These are phyloP conservation scores for Gerris buenoi DNA, from an alignment of 1,140 invertebrate species.

Conservation along the genomic window DNA sequence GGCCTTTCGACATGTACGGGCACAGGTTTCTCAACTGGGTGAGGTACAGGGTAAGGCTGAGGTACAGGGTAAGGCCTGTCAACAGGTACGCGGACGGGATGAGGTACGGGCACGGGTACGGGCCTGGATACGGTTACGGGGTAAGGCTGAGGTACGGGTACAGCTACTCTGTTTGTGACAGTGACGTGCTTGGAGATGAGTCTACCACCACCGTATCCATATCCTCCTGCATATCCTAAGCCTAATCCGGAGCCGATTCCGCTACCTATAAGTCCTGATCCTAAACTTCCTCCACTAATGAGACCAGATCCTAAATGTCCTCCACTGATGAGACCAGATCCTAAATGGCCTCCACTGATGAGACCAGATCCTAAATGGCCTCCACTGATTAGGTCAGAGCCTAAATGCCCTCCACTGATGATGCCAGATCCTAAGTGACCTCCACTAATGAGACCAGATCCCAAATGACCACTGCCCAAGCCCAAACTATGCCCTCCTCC, in stretches of 20 bases:
- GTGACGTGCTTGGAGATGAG: background rate
- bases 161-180: slow-evolving; percentile 2
- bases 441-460: no score
- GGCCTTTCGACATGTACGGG: slow-evolving; percentile 8
- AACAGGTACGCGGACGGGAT: background rate
- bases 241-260: background rate
- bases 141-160: slow-evolving; percentile 9
- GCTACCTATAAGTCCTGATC: no score
- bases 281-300: no score
- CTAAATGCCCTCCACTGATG: no score
- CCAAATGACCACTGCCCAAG: no score
- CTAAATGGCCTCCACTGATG: no score
- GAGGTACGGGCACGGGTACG: slow-evolving; percentile 3
- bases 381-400: no score
- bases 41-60: background rate
- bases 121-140: background rate
- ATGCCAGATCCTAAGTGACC: no score
- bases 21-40: background rate
- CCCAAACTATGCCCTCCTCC: no score
- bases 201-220: slow-evolving; percentile 2
- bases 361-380: no score
- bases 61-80: background rate
- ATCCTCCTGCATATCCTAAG: background rate
- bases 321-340: no score
- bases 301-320: no score